A percentile compares a stretch with the other conserved stretches of the same genome.
These are phyloP conservation scores for Cnemophilus loriae DNA, from an alignment of 2,113 vertebrate genomes.

Conservation along the genomic window DNA sequence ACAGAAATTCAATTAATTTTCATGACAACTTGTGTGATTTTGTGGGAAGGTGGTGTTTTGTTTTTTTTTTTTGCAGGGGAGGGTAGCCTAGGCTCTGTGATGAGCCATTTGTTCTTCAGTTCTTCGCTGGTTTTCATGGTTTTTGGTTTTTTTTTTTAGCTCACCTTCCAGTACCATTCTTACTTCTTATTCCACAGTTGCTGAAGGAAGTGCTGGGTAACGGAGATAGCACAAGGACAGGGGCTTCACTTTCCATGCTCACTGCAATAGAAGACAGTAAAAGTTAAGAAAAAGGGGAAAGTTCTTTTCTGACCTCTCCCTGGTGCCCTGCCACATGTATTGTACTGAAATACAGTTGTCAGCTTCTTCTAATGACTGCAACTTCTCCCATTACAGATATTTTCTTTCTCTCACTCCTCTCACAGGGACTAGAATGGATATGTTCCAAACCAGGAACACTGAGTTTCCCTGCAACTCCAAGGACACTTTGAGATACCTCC, in stretches of 20 bases:
- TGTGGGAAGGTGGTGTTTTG: background rate
- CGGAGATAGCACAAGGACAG: background rate
- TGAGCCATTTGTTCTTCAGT: background rate
- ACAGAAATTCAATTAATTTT: background rate
- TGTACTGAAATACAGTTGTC: background rate
- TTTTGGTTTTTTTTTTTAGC: background rate
- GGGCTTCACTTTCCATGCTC: background rate
- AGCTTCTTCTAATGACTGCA: background rate
- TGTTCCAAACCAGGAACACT: background rate
- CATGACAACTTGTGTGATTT: background rate
- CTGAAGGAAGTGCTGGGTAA: background rate
- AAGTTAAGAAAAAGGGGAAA: background rate
- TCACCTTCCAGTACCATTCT: background rate
- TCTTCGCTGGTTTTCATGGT: background rate
- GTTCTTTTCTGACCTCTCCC: background rate
- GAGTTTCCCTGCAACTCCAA: background rate
- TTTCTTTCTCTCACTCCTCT: background rate
- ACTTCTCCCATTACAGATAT: background rate
- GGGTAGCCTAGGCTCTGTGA: background rate
- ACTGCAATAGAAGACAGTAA: background rate
- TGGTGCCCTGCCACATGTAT: background rate
- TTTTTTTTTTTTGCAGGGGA: accelerated
- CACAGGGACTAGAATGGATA: background rate
- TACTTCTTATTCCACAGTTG: background rate
- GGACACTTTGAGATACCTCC: background rate